Evolutionary conservation across 2,888 invertebrate species (phyloP), one percentile per base, ranked within the genome.

Genomic region (Seira musarum): DNA sequence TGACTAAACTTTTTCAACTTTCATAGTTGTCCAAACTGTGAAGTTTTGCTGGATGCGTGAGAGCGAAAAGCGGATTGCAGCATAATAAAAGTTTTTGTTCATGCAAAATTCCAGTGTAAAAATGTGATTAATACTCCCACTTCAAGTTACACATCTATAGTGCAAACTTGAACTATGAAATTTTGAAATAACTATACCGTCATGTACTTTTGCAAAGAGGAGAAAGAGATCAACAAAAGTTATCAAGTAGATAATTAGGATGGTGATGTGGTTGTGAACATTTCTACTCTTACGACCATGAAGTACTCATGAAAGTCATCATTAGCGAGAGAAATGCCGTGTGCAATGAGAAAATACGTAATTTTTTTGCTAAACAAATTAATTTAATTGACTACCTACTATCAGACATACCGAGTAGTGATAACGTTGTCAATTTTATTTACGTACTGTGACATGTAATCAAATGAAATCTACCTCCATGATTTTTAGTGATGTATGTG

Each of bases 311-410:
- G 60, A 60, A n/a, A 60, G 60, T 60, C 60, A 13, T 21, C 60
- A 60, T 1, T 5, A 21, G 13, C 15, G 22, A 21, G 1, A 21
- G 21, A 60, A 2, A 60, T 15, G 22, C 53, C 53, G 2, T 60
- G 49, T 49, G 40, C 40, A 40, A 49, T 49, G 49, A 60, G 19
- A 60, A 3, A 53, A 13, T 60, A 22, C 22, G 60, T 60, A 10
- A 60, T 60, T 22, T 49, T 30, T 60, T 60, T 8, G 21, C 60
- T 60, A 22, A 49, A 49, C 49, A 21, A 60, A 60, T 60, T 19
- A 60, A 60, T 60, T 21, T 60, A 60, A 60, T 60, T 60, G 60
- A 60, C 60, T 60, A 60, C 19, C 10, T 21, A 21, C 60, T 60
- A 21, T 60, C 60, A 60, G 6, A 6, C 21, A 2, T 5, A 21